Evolutionary conservation across 2,797 vertebrate species (phyloP).

Genomic region (Urosaurus nigricauda): DNA sequence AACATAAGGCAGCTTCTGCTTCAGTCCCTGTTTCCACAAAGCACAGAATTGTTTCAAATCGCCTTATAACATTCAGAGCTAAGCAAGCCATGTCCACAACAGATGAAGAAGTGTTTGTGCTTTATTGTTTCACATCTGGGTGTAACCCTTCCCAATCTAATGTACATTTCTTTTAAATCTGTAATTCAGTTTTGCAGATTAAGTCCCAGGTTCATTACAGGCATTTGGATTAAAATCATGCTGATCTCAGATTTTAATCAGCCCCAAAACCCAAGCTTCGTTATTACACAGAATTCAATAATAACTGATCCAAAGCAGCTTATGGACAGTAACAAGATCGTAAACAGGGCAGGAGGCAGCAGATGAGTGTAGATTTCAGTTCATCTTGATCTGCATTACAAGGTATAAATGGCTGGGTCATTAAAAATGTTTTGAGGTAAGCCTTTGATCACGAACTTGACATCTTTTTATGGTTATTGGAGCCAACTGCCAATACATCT

Average conservation of each 20-base stretch:
- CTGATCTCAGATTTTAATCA: conserved; percentile 32
- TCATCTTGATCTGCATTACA: conserved; percentile 67
- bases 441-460: conserved; percentile 66
- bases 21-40: no score
- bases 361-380: conserved; percentile 53
- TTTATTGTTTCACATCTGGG: background rate
- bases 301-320: conserved; percentile 45
- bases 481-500: conserved; percentile 67
- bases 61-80: background rate
- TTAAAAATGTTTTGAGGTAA: conserved; percentile 62
- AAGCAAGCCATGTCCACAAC: background rate
- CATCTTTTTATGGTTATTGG: conserved; percentile 68
- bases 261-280: conserved; percentile 36
- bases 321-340: conserved; percentile 55
- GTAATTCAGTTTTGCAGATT: background rate
- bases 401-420: conserved; percentile 56
- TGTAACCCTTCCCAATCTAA: background rate
- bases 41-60: background rate
- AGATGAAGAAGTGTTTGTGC: background rate
- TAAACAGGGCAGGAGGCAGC: conserved; percentile 54
- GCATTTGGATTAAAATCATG: conserved; percentile 41
- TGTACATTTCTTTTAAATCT: background rate
- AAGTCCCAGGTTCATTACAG: conserved; percentile 18
- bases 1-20: background rate
- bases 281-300: conserved; percentile 29